Base-by-base conservation (phyloP, 1,140 invertebrate species). In the Drosophila insularis region DNA sequence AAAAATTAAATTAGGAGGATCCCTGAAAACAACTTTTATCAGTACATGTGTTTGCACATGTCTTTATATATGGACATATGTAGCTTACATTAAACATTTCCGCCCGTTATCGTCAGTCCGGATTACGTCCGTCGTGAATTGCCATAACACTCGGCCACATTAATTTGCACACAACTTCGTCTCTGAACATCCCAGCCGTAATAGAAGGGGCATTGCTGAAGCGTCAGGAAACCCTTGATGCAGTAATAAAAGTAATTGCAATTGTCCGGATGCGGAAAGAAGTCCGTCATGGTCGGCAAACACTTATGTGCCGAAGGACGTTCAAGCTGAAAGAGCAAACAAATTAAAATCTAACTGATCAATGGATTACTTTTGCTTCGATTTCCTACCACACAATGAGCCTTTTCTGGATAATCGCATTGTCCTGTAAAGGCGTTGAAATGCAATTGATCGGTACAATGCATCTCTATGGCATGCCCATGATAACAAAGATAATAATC, bases 191-290 rank as follows among this genome's bases (percentile, higher is more conserved):
- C 90, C 90, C 90, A 91, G 19, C 89, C 89, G 32, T 91, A 91
- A 35, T 85, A 80, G 64, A 91, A 91, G 54, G 90, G 90, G 40
- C 90, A 91, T 59, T 91, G 90, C 40, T 91, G 90, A 13, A 91
- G 43, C 1, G 90, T 91, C 13, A 90, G 67, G 40, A 78, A 91
- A 0, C 90, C 90, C 56, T 89, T 91, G 50, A 91, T 89, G 76
- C 90, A 91, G 35, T 91, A 91, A 43, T 91, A 90, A 68, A 91
- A 91, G 32, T 91, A 91, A 32, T 90, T 91, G 69, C 90, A 91
- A 4, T 91, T 91, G 5, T 75, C 70, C 50, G 82, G 74, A 76
- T 91, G 90, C 2, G 90, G 89, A 66, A 90, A 91, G 72, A 91
- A 91, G 58, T 89, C 82, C 11, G 78, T 89, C 71, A 90, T 78